A percentile compares a stretch with the other conserved stretches of the same genome.
Conservation (phyloP, 2,113 vertebrate species). For the Mionectes macconnelli region DNA sequence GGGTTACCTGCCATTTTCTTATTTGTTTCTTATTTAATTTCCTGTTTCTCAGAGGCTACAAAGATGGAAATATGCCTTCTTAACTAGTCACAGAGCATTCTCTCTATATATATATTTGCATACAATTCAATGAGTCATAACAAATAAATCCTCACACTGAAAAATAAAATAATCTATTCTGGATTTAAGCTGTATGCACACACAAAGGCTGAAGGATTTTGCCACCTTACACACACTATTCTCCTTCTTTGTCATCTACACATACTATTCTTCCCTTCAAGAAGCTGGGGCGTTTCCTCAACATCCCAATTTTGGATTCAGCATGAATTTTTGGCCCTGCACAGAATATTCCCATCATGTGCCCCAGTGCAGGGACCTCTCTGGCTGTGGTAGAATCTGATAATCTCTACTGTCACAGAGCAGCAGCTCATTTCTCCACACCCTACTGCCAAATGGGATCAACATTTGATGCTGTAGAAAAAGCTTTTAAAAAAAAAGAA, state of each 20-base stretch:
- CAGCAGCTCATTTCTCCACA: background rate
- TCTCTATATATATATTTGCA: background rate
- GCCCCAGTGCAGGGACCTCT: background rate
- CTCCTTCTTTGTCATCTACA: too few relatives aligned
- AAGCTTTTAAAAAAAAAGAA: too few relatives aligned
- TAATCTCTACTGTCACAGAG: background rate
- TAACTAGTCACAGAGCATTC: background rate
- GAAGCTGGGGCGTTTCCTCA: background rate
- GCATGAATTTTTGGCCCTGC: background rate
- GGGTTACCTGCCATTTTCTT: background rate
- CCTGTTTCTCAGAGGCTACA: background rate
- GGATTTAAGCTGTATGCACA: background rate
- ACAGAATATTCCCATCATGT: background rate
- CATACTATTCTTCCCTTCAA: background rate
- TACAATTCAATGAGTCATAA: background rate
- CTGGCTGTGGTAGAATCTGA: accelerated
- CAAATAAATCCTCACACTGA: background rate
- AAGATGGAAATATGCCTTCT: background rate
- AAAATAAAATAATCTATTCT: background rate
- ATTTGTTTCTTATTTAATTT: background rate
- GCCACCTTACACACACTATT: background rate
- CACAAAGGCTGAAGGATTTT: background rate
- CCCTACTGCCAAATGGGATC: background rate
- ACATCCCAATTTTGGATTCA: background rate
- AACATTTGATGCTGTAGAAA: background rate